Percentiles rank a stretch among this genome's conserved stretches.
Conservation (phyloP, 2,888 invertebrate species). For the Tyria jacobaeae region DNA sequence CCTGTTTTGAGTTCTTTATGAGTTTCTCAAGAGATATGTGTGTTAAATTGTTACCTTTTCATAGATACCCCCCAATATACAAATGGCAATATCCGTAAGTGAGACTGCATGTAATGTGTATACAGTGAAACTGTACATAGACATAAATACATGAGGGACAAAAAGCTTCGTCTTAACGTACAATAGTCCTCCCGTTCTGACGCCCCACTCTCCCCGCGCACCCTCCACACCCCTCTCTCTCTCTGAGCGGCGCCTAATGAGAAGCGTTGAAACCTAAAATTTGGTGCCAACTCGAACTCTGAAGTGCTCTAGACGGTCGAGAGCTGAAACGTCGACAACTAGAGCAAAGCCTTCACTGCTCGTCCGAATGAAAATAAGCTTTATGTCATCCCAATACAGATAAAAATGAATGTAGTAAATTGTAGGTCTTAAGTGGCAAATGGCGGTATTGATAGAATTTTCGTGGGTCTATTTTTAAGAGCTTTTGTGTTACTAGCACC, state of each 20-base stretch:
- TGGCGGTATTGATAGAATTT: constrained; percentile 71
- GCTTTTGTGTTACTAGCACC: constrained; percentile 62
- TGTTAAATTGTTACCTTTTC: constrained; percentile 11
- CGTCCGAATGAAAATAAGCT: constrained; percentile 49
- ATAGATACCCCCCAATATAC: constrained; percentile 27
- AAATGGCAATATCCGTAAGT: constrained; percentile 66
- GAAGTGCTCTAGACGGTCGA: constrained; percentile 70
- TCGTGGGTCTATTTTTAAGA: constrained; percentile 63
- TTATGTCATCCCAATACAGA: constrained; percentile 48
- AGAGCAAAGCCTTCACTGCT: constrained; percentile 34
- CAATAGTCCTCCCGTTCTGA: constrained; percentile 65
- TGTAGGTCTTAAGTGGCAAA: constrained; percentile 58
- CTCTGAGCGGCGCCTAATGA: constrained; percentile 77
- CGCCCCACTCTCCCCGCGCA: constrained; percentile 44
- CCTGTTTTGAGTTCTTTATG: constrained; percentile 31
- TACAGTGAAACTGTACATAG: constrained; percentile 39
- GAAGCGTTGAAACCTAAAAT: constrained; percentile 83
- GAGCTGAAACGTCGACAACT: constrained; percentile 60
- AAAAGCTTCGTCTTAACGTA: constrained; percentile 75
- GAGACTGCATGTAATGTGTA: constrained; percentile 48
- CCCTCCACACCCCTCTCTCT: constrained; percentile 47
- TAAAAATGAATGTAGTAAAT: constrained; percentile 44
- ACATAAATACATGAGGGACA: constrained; percentile 69
- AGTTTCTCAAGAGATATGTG: constrained; percentile 18
- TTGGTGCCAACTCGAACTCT: constrained; percentile 84